Percentiles rank a stretch among this genome's conserved stretches.
phyloP scores from a whole-genome alignment of 2,888 invertebrate species.

The Acleris cristana region DNA sequence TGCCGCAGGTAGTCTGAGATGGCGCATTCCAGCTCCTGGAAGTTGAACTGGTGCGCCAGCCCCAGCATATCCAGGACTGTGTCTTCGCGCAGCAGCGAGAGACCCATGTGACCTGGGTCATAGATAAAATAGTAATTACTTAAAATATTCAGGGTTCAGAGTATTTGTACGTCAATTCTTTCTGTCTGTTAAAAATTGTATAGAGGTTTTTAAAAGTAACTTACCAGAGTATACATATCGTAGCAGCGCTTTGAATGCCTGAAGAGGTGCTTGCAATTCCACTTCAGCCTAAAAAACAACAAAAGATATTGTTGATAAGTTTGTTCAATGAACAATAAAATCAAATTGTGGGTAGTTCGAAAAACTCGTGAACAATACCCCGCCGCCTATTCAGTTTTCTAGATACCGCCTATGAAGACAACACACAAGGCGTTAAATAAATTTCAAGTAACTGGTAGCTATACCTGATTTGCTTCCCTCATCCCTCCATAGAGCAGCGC shows the following conservation, averaged over 20 bases:
- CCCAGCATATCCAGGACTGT: conserved; percentile 89
- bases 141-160: no score
- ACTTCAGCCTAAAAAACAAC: conserved; percentile 87
- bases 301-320: neutral
- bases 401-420: no score
- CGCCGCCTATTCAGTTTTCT: no score
- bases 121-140: conserved; percentile 10
- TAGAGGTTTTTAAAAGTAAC: conserved; percentile 10
- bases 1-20: conserved; percentile 97
- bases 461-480: conserved; percentile 87
- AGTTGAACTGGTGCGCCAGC: conserved; percentile 97
- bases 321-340: neutral
- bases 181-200: no score
- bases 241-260: conserved; percentile 94
- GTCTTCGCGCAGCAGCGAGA: conserved; percentile 87
- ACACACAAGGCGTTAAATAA: no score
- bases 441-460: neutral
- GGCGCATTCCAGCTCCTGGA: conserved; percentile 94
- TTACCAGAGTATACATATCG: conserved; percentile 97
- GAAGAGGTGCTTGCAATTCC: conserved; percentile 91
- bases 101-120: conserved; percentile 85
- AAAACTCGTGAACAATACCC: no score
- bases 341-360: no score
- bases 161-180: no score
- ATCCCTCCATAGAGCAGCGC: conserved; percentile 92